Conservation (phyloP, 2,888 invertebrate genomes). For the Melikaiella ostensackeni region DNA sequence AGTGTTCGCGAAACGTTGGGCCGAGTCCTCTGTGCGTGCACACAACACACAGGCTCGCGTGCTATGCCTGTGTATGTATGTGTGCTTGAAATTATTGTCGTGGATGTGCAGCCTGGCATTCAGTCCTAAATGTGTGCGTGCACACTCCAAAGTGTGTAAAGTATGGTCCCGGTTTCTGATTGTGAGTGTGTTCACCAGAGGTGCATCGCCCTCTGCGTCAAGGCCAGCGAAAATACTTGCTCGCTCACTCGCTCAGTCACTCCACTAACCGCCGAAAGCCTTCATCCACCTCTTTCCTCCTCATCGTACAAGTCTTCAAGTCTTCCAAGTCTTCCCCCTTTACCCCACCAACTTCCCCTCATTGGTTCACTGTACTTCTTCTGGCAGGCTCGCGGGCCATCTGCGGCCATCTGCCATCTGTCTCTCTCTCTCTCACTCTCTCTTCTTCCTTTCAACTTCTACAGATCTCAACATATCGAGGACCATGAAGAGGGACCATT, state of each 20-base stretch:
- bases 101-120: conserved; percentile 39
- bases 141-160: conserved; percentile 28
- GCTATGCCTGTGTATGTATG: not conserved
- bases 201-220: conserved; percentile 78
- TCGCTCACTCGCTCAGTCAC: conserved; percentile 64
- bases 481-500: not conserved
- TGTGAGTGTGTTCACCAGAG: conserved; percentile 74
- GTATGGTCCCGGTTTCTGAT: conserved; percentile 72
- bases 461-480: not conserved
- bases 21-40: conserved; percentile 24
- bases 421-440: no score
- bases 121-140: conserved; percentile 17
- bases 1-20: conserved; percentile 68
- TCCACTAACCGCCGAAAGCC: conserved; percentile 70
- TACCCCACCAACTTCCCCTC: conserved; percentile 44
- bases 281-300: conserved; percentile 54
- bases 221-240: conserved; percentile 76
- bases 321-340: conserved; percentile 27
- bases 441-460: conserved; percentile 37
- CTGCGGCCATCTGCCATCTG: not conserved
- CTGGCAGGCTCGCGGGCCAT: conserved; percentile 22
- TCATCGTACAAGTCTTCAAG: conserved; percentile 40
- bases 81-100: conserved; percentile 37
- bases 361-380: conserved; percentile 23
- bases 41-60: conserved; percentile 9